Base-by-base conservation (phyloP, 2,797 vertebrate species). In the Macroramphosus scolopax region DNA sequence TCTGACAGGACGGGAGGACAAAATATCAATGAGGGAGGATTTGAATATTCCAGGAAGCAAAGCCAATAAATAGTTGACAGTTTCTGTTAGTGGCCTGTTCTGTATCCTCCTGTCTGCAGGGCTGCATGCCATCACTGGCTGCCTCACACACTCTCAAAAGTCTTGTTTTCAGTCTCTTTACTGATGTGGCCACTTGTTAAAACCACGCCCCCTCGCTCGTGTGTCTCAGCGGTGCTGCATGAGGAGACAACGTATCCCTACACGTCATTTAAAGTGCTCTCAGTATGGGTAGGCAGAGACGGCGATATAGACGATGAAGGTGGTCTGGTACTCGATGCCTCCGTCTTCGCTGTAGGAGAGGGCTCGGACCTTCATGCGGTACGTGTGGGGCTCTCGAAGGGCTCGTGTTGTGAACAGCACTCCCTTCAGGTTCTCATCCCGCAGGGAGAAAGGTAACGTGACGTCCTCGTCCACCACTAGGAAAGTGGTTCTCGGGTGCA, bases 271-370 rank as follows among this genome's bases (percentile, higher is more conserved):
- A 88, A 87, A 87, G 88, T 81, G 73, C 81, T 84, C 75, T 89
- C 83, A 98, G 85, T 97, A 98, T 1, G 96, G 96, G 77, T 94
- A 97, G 82, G 94, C 92, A 2, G 96, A 96, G 56, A 99, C 95
- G 0, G 96, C 93, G 51, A 99, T 95, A 66, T 98, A 98, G 22
- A 98, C 92, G 17, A 98, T 94, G 84, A 99, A 99, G 20, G 96
- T 95, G 13, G 95, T 99, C 89, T 92, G 95, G 66, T 98, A 98
- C 57, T 99, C 96, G 0, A 98, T 80, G 53, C 80, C 89, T 17
- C 95, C 89, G 0, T 91, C 91, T 0, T 66, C 31, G 5, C 92
- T 80, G 74, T 93, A 96, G 20, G 96, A 98, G 11, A 93, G 80
- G n/a, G 97, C 93, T 51, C 92, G 89, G 8, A 98, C 96, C 78